phyloP scores from a whole-genome alignment of 2,113 vertebrate genomes.

The Macrotus californicus region DNA sequence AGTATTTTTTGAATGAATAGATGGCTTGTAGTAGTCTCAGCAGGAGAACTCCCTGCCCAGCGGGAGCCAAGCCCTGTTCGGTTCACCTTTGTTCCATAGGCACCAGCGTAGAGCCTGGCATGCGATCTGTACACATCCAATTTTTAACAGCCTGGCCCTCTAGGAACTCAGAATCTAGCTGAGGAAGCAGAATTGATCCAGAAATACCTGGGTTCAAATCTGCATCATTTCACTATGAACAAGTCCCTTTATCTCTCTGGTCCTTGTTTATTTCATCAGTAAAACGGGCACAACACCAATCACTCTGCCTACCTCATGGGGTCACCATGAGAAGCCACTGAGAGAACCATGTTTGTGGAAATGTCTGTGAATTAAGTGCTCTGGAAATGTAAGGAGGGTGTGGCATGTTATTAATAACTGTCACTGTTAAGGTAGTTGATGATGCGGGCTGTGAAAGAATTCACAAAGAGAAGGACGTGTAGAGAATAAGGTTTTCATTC shows the following conservation, averaged over 20 bases:
- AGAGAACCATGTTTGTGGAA: background rate
- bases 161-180: background rate
- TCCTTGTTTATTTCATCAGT: background rate
- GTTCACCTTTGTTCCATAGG: background rate
- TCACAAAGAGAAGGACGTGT: too few species aligned
- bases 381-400: background rate
- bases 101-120: background rate
- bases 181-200: background rate
- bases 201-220: background rate
- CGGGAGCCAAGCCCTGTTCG: background rate
- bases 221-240: background rate
- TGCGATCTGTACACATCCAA: background rate
- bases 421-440: too few species aligned
- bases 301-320: background rate
- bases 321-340: background rate
- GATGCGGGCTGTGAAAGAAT: too few species aligned
- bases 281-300: background rate
- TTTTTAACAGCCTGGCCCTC: background rate
- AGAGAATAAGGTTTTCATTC: too few species aligned
- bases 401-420: background rate
- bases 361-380: background rate
- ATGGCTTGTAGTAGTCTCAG: background rate
- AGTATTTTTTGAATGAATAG: background rate
- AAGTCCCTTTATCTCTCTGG: background rate
- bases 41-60: background rate